Evolutionary conservation across 2,888 invertebrate species (phyloP).

Genomic region (Megastigmus dorsalis): DNA sequence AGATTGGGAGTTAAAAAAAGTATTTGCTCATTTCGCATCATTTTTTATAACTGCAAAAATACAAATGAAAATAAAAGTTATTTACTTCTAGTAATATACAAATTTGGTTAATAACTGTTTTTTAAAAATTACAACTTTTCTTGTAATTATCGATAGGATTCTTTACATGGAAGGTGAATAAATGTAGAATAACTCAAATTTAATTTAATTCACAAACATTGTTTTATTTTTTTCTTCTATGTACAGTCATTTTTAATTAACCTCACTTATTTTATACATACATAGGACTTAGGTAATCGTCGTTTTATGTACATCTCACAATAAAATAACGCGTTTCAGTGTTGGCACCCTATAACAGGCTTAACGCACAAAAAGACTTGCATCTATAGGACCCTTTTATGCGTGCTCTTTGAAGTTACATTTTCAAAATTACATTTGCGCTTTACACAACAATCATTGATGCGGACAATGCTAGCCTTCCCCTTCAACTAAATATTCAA

Average conservation of each 20-base stretch:
- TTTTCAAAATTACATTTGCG: constrained; percentile 43
- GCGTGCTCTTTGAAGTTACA: constrained; percentile 53
- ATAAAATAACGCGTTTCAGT: constrained; percentile 51
- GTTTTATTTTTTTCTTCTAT: constrained; percentile 45
- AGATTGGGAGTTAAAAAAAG: too few relatives aligned
- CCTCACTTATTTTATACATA: constrained; percentile 46
- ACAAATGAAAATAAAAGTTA: too few relatives aligned
- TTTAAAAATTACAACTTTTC: too few relatives aligned
- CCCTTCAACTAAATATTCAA: constrained; percentile 28
- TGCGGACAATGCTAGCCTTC: constrained; percentile 32
- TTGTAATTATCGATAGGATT: background rate
- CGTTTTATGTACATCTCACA: constrained; percentile 54
- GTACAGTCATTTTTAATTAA: constrained; percentile 43
- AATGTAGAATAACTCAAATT: background rate
- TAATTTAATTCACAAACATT: constrained; percentile 47
- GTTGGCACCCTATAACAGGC: constrained; percentile 54
- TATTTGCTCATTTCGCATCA: too few relatives aligned
- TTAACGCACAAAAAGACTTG: constrained; percentile 50
- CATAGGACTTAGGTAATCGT: constrained; percentile 49
- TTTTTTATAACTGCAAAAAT: too few relatives aligned
- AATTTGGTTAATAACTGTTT: too few relatives aligned
- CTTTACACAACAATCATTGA: constrained; percentile 46
- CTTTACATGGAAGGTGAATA: background rate
- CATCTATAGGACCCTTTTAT: constrained; percentile 55
- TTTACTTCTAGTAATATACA: too few relatives aligned